phyloP scores from a whole-genome alignment of 2,888 invertebrate species.

The Stomorhina lunata region DNA sequence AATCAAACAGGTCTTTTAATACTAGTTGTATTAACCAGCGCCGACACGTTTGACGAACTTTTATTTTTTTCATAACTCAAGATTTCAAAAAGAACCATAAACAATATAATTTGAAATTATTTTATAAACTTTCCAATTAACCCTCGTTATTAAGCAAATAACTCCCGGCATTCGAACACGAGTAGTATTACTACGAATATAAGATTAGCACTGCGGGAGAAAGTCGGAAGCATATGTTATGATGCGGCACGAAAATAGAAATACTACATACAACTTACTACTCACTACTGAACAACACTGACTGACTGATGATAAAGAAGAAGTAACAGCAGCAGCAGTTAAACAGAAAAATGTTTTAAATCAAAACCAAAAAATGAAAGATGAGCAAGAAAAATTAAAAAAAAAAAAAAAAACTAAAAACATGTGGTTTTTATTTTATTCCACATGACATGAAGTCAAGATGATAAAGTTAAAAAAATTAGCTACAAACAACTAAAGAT shows the following conservation, averaged over 20 bases:
- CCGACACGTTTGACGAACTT: background rate
- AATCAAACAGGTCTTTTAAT: too few species aligned
- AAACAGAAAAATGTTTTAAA: conserved; percentile 19
- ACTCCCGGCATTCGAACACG: background rate
- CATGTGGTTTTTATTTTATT: conserved; percentile 39
- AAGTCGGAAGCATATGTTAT: conserved; percentile 64
- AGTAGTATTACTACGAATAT: background rate
- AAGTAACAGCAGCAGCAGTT: background rate
- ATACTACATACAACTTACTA: background rate
- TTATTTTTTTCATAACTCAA: background rate
- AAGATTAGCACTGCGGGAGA: conserved; percentile 42
- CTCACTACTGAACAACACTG: too few species aligned
- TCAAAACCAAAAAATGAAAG: conserved; percentile 28
- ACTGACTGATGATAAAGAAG: too few species aligned
- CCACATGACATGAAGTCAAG: conserved; percentile 18
- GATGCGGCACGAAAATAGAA: conserved; percentile 63
- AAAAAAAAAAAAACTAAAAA: conserved; percentile 19
- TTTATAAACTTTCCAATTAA: background rate
- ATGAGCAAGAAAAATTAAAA: conserved; percentile 11
- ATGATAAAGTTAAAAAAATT: background rate
- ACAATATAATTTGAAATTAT: background rate
- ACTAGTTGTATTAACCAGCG: too few species aligned
- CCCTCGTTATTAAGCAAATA: conserved; percentile 6
- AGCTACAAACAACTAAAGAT: background rate
- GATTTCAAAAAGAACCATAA: too few species aligned